phyloP scores from a whole-genome alignment of 2,797 vertebrate genomes.

The Nothura maculosa region DNA sequence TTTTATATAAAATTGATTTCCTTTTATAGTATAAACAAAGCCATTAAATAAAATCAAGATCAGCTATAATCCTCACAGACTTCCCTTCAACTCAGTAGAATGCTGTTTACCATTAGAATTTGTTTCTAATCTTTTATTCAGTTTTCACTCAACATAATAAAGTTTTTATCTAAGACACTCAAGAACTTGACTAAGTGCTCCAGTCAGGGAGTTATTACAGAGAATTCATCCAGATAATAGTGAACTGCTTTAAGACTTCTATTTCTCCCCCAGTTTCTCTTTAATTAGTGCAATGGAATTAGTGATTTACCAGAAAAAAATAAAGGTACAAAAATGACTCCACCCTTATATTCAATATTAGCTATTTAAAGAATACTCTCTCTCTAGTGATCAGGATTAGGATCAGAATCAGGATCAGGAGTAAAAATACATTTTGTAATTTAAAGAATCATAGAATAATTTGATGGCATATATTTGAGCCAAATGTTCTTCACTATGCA shows the following conservation, averaged over 20 bases:
- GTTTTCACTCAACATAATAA: slow-evolving; percentile 26
- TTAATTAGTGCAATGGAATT: neutral
- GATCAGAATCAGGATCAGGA: neutral
- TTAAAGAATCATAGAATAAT: fast-evolving
- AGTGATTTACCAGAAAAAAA: neutral
- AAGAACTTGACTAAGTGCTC: neutral
- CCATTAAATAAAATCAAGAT: slow-evolving; percentile 27
- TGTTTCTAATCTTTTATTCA: slow-evolving; percentile 43
- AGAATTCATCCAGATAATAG: neutral
- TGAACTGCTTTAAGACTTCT: neutral
- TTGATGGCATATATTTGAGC: neutral
- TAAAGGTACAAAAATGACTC: neutral
- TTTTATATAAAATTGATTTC: neutral
- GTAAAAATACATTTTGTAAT: neutral
- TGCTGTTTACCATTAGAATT: slow-evolving; percentile 23
- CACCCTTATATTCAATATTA: fast-evolving
- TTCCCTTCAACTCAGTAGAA: neutral
- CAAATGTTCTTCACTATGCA: neutral
- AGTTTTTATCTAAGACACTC: neutral
- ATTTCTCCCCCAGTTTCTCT: neutral
- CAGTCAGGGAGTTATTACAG: neutral
- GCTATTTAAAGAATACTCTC: neutral
- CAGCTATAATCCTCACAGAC: neutral
- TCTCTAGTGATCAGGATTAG: neutral
- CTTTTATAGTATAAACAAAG: slow-evolving; percentile 7